A percentile compares a stretch with the other conserved stretches of the same genome.
phyloP scores from a whole-genome alignment of 1,140 invertebrate species.

The Coptotermes formosanus region DNA sequence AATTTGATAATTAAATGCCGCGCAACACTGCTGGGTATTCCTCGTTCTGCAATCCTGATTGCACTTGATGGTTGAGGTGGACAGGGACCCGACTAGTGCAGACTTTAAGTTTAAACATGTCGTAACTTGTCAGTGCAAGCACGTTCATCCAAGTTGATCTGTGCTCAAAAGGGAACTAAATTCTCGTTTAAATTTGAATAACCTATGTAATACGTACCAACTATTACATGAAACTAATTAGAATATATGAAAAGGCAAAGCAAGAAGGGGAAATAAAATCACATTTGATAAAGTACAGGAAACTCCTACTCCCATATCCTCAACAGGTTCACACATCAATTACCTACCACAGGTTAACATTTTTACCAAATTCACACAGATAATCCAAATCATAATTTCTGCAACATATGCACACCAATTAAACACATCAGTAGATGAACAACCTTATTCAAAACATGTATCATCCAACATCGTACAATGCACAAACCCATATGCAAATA shows the following conservation, averaged over 20 bases:
- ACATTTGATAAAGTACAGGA: not conserved
- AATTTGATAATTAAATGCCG: too few species aligned
- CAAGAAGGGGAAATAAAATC: not conserved
- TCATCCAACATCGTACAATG: too few species aligned
- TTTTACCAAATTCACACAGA: not conserved
- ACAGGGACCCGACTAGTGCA: too few species aligned
- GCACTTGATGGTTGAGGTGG: too few species aligned
- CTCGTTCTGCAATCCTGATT: too few species aligned
- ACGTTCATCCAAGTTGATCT: too few species aligned
- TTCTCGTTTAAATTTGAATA: too few species aligned
- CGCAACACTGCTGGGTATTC: too few species aligned
- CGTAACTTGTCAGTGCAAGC: too few species aligned
- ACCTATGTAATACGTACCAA: not conserved
- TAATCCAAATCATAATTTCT: not conserved
- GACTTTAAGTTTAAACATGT: too few species aligned
- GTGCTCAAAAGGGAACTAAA: too few species aligned
- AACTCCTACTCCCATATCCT: not conserved
- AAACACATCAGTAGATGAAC: not conserved
- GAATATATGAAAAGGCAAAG: not conserved
- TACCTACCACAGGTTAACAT: not conserved
- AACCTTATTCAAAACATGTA: not conserved
- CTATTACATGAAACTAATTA: not conserved
- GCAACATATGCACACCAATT: not conserved
- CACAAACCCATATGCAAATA: too few species aligned
- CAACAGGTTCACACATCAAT: not conserved